phyloP scores from a whole-genome alignment of 2,797 vertebrate species.

The Eulemur albifrons region DNA sequence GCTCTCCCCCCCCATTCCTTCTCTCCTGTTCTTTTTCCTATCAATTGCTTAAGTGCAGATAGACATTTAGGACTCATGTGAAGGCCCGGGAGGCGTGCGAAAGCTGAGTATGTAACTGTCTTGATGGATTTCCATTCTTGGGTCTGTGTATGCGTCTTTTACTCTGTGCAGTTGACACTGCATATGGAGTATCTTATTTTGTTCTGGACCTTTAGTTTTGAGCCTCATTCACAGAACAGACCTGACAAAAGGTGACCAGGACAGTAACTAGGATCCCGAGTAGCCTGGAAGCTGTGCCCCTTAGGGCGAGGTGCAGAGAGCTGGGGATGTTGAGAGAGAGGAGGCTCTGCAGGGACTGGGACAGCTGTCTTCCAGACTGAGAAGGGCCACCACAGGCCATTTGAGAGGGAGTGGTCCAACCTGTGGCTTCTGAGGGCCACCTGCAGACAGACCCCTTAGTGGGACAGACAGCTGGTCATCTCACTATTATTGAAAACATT shows the following conservation, averaged over 20 bases:
- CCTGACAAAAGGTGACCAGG: neutral
- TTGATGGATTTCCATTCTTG: neutral
- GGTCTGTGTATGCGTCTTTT: neutral
- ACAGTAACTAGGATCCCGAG: neutral
- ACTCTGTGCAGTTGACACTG: neutral
- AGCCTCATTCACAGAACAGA: neutral
- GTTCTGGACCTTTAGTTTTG: neutral
- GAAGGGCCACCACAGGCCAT: neutral
- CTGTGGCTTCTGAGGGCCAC: neutral
- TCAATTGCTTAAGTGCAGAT: neutral
- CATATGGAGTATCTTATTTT: neutral
- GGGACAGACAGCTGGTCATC: neutral
- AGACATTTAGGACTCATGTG: neutral
- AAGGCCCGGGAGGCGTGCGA: neutral
- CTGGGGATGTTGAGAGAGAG: neutral
- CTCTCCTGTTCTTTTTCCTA: neutral
- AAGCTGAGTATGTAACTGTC: neutral
- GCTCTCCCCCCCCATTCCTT: accelerated
- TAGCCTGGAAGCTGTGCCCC: neutral
- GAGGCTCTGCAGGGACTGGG: neutral
- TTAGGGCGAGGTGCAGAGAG: neutral
- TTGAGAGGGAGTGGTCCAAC: neutral
- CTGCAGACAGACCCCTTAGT: neutral
- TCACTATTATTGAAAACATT: neutral
- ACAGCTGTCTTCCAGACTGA: neutral